These are phyloP conservation scores for Dicrurus megarhynchus DNA, from an alignment of 2,113 vertebrate genomes.

Conservation along the genomic window DNA sequence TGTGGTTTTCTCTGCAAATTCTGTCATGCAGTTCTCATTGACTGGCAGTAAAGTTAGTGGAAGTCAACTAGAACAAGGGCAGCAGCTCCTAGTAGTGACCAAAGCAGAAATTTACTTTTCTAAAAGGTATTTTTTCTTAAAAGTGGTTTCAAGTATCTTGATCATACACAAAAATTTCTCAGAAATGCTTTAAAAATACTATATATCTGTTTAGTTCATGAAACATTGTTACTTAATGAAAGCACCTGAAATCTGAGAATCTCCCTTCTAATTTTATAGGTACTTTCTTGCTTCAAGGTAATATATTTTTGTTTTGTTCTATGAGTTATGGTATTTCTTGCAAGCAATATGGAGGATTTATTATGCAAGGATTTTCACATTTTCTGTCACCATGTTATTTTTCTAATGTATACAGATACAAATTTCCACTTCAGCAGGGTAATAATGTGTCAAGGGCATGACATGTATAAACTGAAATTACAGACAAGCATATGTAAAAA, in stretches of 20 bases:
- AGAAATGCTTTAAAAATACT: not conserved
- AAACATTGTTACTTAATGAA: not conserved
- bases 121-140: not conserved
- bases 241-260: not conserved
- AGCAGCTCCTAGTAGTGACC: not conserved
- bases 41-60: not conserved
- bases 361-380: not conserved
- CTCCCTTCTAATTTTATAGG: not conserved
- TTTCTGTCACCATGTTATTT: not conserved
- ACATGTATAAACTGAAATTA: not conserved
- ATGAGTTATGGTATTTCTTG: not conserved
- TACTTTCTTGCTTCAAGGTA: not conserved
- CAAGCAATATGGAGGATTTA: not conserved
- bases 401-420: not conserved
- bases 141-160: not conserved
- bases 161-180: not conserved
- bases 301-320: not conserved
- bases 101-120: not conserved
- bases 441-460: not conserved
- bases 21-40: not conserved
- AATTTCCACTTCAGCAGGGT: not conserved
- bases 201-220: not conserved
- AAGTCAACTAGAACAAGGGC: not conserved
- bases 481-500: not conserved
- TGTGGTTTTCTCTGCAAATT: not conserved